Evolutionary conservation across 2,113 vertebrate species (phyloP), one percentile per base, ranked within the genome.

Genomic region (Scatophagus argus): DNA sequence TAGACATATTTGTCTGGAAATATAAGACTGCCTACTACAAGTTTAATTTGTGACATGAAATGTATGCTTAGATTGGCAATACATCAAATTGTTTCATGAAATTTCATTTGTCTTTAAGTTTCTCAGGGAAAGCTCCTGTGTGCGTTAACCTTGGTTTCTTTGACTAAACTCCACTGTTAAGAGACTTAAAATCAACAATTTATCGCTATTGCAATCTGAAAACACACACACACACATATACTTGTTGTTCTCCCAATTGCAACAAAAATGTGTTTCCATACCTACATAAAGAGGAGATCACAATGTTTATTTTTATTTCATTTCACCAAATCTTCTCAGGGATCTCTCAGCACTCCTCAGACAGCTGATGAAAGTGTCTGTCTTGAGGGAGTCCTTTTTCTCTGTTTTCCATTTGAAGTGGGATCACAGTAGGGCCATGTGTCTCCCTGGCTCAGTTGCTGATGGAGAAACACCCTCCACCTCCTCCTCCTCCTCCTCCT

Each of bases 301-400:
- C 47, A 70, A 27, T 3, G 86, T 90, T 86, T 92, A 81, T 91
- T 90, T 90, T 83, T 44, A 85, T 82, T 84, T 79, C 58, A 60
- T 74, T 32, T 64, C 23, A 44, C 59, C 56, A 85, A 87, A 91
- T 91, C 87, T 88, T 74, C 66, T 62, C 49, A 34, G 81, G 70
- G 61, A 84, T 88, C 85, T 85, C 66, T 88, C 85, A 44, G 61
- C 65, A 29, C 52, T 56, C 59, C 70, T 52, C 62, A 74, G 64
- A 65, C 47, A 63, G 67, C 47, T 7, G 75, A 72, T 88, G 87
- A 89, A 88, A 88, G 73, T 44, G 23, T 75, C 25, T 58, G 82
- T 47, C 86, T 86, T 77, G 32, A 68, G 88, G 86, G 86, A 84
- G 67, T 55, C 51, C 62, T 56, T 77, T 83, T 81, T 64, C 75